These are phyloP conservation scores for Carassius gibelio DNA, from an alignment of 2,113 vertebrate species.

Conservation along the genomic window DNA sequence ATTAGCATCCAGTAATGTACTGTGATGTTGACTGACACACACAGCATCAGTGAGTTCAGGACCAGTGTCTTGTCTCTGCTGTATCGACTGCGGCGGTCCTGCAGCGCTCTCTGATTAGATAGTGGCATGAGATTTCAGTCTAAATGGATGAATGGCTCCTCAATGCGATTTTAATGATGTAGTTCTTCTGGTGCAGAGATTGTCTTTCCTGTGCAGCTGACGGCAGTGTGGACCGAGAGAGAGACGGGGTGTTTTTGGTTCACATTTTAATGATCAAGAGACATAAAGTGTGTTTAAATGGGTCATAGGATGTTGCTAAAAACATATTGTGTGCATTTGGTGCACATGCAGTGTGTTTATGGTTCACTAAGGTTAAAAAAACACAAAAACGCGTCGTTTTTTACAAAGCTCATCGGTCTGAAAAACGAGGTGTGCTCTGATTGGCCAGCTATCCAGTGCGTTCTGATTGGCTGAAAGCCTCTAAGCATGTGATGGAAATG, in stretches of 20 bases:
- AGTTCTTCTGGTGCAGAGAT: slow-evolving; percentile 16
- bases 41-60: background rate
- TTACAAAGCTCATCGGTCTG: too few relatives aligned
- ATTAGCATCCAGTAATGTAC: slow-evolving; percentile 3
- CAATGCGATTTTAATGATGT: slow-evolving; percentile 33
- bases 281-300: background rate
- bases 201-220: slow-evolving; percentile 13
- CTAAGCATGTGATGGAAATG: too few relatives aligned
- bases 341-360: too few relatives aligned
- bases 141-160: slow-evolving; percentile 36
- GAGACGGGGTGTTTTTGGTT: background rate
- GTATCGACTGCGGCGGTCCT: background rate
- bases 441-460: too few relatives aligned
- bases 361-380: too few relatives aligned
- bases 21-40: slow-evolving; percentile 19
- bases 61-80: slow-evolving; percentile 1
- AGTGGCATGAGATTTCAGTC: slow-evolving; percentile 34
- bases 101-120: slow-evolving; percentile 16
- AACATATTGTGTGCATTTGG: too few relatives aligned
- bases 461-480: too few relatives aligned
- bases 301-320: too few relatives aligned
- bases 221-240: background rate
- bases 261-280: background rate
- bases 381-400: too few relatives aligned
- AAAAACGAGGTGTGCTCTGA: too few relatives aligned